Conservation (phyloP, 2,113 vertebrate genomes). For the Thamnophis sirtalis region DNA sequence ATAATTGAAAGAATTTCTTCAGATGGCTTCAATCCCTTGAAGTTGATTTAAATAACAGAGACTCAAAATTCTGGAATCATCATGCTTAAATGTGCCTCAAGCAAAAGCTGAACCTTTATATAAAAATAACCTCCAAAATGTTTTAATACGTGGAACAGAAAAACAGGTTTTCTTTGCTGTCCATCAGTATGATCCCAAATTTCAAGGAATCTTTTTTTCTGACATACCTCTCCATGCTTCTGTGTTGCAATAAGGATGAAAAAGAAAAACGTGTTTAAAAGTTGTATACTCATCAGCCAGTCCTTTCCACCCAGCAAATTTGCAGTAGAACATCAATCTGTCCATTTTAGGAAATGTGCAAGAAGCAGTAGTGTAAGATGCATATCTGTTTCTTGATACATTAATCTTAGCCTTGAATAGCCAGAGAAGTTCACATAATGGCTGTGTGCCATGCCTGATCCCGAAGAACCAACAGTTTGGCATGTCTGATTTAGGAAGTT, state of each 20-base stretch:
- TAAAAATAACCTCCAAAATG: not conserved
- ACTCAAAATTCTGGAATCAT: not conserved
- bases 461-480: not conserved
- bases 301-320: not conserved
- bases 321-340: not conserved
- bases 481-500: not conserved
- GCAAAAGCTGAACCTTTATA: not conserved
- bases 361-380: not conserved
- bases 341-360: not conserved
- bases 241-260: not conserved
- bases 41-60: not conserved
- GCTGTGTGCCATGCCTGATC: not conserved
- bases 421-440: not conserved
- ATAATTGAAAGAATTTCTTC: not conserved
- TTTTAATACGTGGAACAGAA: not conserved
- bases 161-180: not conserved
- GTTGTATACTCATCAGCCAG: not conserved
- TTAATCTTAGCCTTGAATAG: not conserved
- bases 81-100: not conserved
- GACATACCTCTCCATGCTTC: not conserved
- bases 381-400: not conserved
- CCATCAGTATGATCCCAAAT: not conserved
- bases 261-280: not conserved
- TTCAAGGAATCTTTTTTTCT: not conserved
- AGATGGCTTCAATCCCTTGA: not conserved